These are phyloP conservation scores for Oscheius sp. DNA, from an alignment of 2,888 invertebrate genomes.

Conservation along the genomic window DNA sequence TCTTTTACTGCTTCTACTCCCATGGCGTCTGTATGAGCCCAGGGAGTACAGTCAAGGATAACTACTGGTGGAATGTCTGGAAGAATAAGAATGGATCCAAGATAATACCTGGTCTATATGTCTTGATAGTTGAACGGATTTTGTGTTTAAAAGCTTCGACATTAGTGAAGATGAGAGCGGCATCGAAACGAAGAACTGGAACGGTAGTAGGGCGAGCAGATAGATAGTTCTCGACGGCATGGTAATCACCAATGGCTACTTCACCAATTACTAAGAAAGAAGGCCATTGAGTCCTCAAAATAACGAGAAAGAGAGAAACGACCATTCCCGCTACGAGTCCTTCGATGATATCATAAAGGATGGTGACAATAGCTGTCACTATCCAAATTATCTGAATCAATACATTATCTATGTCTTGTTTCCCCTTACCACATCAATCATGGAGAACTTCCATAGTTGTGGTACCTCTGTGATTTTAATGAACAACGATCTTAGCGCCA, in stretches of 20 bases:
- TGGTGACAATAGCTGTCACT: conserved; percentile 80
- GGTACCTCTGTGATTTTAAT: conserved; percentile 79
- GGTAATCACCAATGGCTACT: conserved; percentile 30
- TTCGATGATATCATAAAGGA: conserved; percentile 82
- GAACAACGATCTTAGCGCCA: conserved; percentile 71
- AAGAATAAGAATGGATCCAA: neutral
- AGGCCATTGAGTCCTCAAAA: conserved; percentile 75
- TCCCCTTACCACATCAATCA: conserved; percentile 78
- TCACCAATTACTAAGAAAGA: conserved; percentile 5
- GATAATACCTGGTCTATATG: conserved; percentile 7
- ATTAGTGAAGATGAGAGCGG: conserved; percentile 73
- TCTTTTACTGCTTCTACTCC: conserved; percentile 58
- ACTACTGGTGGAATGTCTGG: conserved; percentile 30
- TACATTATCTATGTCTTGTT: neutral
- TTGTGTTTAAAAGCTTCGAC: conserved; percentile 70
- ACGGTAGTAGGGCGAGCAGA: conserved; percentile 39
- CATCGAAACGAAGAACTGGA: conserved; percentile 72
- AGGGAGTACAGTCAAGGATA: conserved; percentile 55
- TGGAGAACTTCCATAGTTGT: conserved; percentile 81
- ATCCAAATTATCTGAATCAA: conserved; percentile 79
- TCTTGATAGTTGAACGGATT: conserved; percentile 28
- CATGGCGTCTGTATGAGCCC: conserved; percentile 60
- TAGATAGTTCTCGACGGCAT: conserved; percentile 16
- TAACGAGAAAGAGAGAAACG: conserved; percentile 81
- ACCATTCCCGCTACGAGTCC: conserved; percentile 81